Evolutionary conservation across 1,140 invertebrate species (phyloP).

Genomic region (Tetragonula clypearis): DNA sequence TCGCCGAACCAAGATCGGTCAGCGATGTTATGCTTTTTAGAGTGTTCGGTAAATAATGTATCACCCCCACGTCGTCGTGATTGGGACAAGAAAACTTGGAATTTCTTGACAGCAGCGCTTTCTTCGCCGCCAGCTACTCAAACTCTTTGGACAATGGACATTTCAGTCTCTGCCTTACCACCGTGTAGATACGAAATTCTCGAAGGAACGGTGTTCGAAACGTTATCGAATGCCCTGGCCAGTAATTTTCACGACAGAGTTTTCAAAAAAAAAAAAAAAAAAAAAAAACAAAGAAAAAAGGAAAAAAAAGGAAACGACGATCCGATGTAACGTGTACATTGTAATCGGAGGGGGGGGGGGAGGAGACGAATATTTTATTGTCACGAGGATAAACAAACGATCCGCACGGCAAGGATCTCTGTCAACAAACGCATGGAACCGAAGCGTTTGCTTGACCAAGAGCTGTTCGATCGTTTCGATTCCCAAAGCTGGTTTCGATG

Average conservation of each 20-base stretch:
- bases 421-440: background rate
- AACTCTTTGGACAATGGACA: background rate
- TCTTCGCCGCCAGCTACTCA: background rate
- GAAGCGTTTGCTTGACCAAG: background rate
- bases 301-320: background rate
- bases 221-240: too few species aligned
- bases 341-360: too few species aligned
- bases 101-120: background rate
- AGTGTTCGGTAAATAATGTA: slow-evolving; percentile 28
- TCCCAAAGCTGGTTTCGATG: slow-evolving; percentile 62
- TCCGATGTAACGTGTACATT: background rate
- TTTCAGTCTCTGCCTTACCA: too few species aligned
- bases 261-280: too few species aligned
- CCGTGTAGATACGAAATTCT: too few species aligned
- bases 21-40: slow-evolving; percentile 26
- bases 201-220: too few species aligned
- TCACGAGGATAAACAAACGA: background rate
- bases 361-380: background rate
- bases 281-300: background rate
- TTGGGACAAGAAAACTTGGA: background rate
- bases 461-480: slow-evolving; percentile 27
- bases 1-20: background rate
- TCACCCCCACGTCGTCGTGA: background rate
- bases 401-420: background rate
- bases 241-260: too few species aligned